Evolutionary conservation across 1,140 invertebrate genomes (phyloP).

Genomic region (Calliopsis andreniformis): DNA sequence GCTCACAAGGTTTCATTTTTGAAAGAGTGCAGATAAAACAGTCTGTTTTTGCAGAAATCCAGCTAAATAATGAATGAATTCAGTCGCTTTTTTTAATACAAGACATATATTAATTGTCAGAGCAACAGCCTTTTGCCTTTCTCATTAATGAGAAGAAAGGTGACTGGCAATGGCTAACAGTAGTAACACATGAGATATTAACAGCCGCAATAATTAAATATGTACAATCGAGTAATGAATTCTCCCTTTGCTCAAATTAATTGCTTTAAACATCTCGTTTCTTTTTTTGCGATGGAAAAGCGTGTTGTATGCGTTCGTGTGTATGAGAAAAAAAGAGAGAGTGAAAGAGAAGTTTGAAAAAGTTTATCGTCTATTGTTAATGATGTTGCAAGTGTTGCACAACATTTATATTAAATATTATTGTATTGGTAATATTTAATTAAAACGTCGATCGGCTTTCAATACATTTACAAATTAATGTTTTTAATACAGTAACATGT

Average conservation of each 20-base stretch:
- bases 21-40: background rate
- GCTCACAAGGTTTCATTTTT: background rate
- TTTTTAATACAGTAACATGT: background rate
- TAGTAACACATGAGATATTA: background rate
- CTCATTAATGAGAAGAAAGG: background rate
- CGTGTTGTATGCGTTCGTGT: background rate
- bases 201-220: background rate
- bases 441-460: background rate
- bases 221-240: background rate
- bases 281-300: background rate
- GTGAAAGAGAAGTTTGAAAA: background rate
- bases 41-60: background rate
- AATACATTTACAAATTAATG: background rate
- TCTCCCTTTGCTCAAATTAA: background rate
- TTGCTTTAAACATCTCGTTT: constrained; percentile 8
- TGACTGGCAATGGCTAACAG: background rate
- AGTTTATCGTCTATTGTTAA: constrained; percentile 10
- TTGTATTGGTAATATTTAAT: constrained; percentile 17
- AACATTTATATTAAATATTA: constrained; percentile 9
- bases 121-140: background rate
- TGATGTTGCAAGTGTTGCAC: constrained; percentile 3
- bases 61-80: background rate
- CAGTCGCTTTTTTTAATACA: background rate
- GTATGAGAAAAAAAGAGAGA: constrained; percentile 13
- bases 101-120: background rate